A percentile compares a stretch with the other conserved stretches of the same genome.
Evolutionary conservation across 2,888 invertebrate species (phyloP).

Genomic region (Hemaris fuciformis): DNA sequence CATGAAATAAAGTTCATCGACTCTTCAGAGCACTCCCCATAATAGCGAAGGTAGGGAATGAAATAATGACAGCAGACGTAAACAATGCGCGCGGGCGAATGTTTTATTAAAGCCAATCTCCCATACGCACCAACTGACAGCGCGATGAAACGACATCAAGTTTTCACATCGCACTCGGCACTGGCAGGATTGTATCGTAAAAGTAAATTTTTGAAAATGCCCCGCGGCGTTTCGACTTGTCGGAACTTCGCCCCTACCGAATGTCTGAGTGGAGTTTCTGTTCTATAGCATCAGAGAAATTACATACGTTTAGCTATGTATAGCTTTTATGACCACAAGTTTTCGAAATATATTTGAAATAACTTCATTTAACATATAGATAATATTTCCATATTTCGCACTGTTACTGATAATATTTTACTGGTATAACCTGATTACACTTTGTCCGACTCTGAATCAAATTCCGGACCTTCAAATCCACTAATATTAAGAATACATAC

Average conservation of each 20-base stretch:
- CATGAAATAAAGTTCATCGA: no score
- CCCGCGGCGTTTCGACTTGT: constrained; percentile 16
- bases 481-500: no score
- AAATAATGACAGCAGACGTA: constrained; percentile 14
- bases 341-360: no score
- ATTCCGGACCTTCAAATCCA: no score
- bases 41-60: background rate
- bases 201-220: constrained; percentile 56
- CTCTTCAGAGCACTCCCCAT: no score
- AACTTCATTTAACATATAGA: no score
- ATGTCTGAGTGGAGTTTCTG: background rate
- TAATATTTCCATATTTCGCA: no score
- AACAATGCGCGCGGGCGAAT: constrained; percentile 23
- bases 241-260: background rate
- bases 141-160: constrained; percentile 50
- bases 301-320: background rate
- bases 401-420: no score
- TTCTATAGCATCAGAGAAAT: background rate
- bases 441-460: no score
- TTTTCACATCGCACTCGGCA: constrained; percentile 41
- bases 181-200: constrained; percentile 42
- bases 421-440: no score
- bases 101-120: constrained; percentile 54
- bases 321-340: no score
- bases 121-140: constrained; percentile 24